Evolutionary conservation across 1,140 invertebrate species (phyloP).

Genomic region (Nasonia longicornis): DNA sequence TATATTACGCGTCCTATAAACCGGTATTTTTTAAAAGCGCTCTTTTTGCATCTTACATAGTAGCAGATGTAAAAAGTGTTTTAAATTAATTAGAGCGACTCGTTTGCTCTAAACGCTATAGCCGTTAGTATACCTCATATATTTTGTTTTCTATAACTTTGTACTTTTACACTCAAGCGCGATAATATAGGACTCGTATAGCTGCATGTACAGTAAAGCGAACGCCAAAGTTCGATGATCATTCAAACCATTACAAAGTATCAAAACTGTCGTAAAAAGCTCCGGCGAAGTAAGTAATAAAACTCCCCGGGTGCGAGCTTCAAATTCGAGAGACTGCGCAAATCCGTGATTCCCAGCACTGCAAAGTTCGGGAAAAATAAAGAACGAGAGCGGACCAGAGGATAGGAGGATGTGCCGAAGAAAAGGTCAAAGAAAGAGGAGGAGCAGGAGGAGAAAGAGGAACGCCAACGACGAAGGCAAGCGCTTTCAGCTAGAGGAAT

Average conservation of each 20-base stretch:
- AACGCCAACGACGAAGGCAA: neutral
- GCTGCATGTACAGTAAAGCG: neutral
- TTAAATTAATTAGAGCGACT: no score
- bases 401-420: neutral
- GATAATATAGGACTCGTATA: no score
- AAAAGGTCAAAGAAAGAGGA: neutral
- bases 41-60: no score
- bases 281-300: neutral
- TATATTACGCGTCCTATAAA: no score
- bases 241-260: neutral
- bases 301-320: neutral
- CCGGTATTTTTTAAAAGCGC: no score
- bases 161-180: no score
- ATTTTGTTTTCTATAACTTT: no score
- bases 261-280: neutral
- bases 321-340: neutral
- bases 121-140: no score
- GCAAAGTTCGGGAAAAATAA: neutral
- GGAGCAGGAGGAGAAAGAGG: neutral
- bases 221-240: neutral
- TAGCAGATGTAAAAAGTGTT: no score
- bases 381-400: neutral
- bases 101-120: no score
- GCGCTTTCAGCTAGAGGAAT: neutral
- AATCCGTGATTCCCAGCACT: neutral